Percentiles rank a stretch among this genome's conserved stretches.
These are phyloP conservation scores for Orthosia cruda DNA, from an alignment of 2,888 invertebrate genomes.

Conservation along the genomic window DNA sequence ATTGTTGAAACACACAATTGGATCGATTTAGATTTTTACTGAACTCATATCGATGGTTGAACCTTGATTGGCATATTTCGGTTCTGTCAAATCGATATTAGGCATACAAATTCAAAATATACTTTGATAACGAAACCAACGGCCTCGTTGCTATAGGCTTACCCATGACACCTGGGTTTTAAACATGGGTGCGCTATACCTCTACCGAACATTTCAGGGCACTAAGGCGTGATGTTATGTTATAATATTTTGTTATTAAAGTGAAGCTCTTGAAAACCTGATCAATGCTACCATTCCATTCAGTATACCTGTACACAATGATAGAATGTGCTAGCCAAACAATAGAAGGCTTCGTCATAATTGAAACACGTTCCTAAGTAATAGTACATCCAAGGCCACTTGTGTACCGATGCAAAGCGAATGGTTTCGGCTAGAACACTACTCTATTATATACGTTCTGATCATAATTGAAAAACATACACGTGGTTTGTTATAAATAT, in stretches of 20 bases:
- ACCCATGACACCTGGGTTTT: too few species aligned
- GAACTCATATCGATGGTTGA: slow-evolving; percentile 2
- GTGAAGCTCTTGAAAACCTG: neutral
- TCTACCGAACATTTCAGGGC: too few species aligned
- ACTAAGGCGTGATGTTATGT: too few species aligned
- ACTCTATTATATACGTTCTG: neutral
- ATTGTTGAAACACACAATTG: slow-evolving; percentile 54
- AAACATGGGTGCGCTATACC: too few species aligned
- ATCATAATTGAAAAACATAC: too few species aligned
- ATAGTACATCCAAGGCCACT: slow-evolving; percentile 5
- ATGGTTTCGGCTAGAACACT: slow-evolving; percentile 9
- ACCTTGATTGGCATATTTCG: slow-evolving; percentile 23
- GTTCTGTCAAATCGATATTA: slow-evolving; percentile 12
- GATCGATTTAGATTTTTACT: slow-evolving; percentile 59
- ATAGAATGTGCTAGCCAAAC: slow-evolving; percentile 27
- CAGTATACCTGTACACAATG: slow-evolving; percentile 8
- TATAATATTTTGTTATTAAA: neutral
- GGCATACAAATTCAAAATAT: neutral
- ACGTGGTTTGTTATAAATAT: neutral
- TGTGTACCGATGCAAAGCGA: slow-evolving; percentile 24
- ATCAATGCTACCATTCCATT: slow-evolving; percentile 1
- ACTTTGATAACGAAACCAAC: too few species aligned
- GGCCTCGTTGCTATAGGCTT: too few species aligned
- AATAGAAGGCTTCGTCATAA: slow-evolving; percentile 40
- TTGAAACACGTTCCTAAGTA: slow-evolving; percentile 37